A percentile compares a stretch with the other conserved stretches of the same genome.
phyloP scores from a whole-genome alignment of 2,888 invertebrate genomes.

The Pyrochroa serraticornis region DNA sequence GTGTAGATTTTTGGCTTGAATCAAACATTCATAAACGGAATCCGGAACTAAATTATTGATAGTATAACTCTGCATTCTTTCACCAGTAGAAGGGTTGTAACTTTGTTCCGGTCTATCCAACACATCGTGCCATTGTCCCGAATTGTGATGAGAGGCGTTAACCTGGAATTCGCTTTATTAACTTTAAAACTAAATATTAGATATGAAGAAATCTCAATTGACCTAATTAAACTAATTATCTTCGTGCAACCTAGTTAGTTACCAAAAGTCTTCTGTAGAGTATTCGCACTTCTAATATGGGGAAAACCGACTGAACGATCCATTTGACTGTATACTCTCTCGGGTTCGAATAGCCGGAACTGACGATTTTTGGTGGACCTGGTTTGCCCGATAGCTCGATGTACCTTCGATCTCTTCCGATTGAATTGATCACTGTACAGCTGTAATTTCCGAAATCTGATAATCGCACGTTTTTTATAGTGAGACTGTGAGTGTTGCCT shows the following conservation, averaged over 20 bases:
- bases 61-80: conserved; percentile 58
- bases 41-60: conserved; percentile 61
- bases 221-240: neutral
- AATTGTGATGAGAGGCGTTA: conserved; percentile 60
- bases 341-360: conserved; percentile 65
- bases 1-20: conserved; percentile 64
- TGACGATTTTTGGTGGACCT: conserved; percentile 67
- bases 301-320: conserved; percentile 70
- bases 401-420: conserved; percentile 59
- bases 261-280: conserved; percentile 69
- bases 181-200: neutral
- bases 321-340: conserved; percentile 70
- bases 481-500: conserved; percentile 65
- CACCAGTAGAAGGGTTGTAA: conserved; percentile 52
- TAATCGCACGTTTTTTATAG: conserved; percentile 65
- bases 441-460: conserved; percentile 70
- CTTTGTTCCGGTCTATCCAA: conserved; percentile 56
- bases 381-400: conserved; percentile 71
- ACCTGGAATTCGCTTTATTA: conserved; percentile 49
- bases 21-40: conserved; percentile 63
- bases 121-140: conserved; percentile 63
- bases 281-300: conserved; percentile 68
- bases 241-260: conserved; percentile 25
- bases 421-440: conserved; percentile 55
- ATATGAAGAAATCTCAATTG: neutral